phyloP scores from a whole-genome alignment of 1,140 invertebrate genomes.

The Bathynomus jamesi region DNA sequence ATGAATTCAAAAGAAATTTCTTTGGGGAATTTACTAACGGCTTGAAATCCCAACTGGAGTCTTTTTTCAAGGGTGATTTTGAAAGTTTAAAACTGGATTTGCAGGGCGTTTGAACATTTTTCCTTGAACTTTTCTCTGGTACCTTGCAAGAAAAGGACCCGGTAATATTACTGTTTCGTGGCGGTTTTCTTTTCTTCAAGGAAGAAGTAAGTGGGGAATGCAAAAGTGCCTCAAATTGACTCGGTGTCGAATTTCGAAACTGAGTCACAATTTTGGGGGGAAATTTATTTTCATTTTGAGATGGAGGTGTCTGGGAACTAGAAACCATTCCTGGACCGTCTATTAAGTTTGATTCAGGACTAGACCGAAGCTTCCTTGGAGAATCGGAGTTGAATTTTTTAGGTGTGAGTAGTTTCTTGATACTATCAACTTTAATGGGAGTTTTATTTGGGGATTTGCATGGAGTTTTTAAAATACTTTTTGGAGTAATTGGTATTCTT shows the following conservation, averaged over 20 bases:
- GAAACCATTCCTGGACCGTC: background rate
- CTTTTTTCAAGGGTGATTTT: background rate
- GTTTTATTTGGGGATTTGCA: background rate
- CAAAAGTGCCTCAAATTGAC: background rate
- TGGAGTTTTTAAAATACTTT: background rate
- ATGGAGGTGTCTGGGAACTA: background rate
- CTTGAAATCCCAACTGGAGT: background rate
- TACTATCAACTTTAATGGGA: background rate
- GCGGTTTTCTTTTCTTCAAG: background rate
- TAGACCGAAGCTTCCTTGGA: background rate
- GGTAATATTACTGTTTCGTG: background rate
- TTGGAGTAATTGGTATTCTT: background rate
- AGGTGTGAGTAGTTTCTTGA: too few species aligned
- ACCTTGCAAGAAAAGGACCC: background rate
- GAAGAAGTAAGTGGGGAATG: background rate
- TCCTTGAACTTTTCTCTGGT: background rate
- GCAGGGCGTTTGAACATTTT: background rate
- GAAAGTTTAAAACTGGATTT: too few species aligned
- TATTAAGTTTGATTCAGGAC: background rate
- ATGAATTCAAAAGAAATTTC: background rate
- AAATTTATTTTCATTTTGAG: background rate
- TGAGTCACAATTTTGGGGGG: background rate
- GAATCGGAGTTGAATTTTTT: background rate
- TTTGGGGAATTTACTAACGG: background rate
- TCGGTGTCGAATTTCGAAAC: background rate